These are phyloP conservation scores for Elysia crispata DNA, from an alignment of 2,888 invertebrate species.

Conservation along the genomic window DNA sequence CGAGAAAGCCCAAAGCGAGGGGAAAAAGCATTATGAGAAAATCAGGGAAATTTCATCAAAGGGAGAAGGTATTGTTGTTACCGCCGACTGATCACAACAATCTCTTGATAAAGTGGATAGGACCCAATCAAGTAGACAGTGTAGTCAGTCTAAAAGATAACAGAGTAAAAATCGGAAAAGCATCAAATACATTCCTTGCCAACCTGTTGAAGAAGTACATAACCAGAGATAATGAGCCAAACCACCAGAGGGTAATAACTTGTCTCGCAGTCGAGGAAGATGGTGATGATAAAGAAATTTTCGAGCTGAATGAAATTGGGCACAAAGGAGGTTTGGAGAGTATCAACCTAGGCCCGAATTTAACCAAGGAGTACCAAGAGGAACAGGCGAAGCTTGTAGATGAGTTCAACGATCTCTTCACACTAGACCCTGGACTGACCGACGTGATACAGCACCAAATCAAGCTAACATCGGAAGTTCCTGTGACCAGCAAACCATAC, in stretches of 20 bases:
- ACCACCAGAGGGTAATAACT: not conserved
- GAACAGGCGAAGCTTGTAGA: not conserved
- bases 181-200: not conserved
- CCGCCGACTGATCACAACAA: slow-evolving; percentile 53
- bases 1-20: not conserved
- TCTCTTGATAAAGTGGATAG: slow-evolving; percentile 52
- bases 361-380: not conserved
- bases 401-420: not conserved
- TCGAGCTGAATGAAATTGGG: not conserved
- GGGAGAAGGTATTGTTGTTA: slow-evolving; percentile 52
- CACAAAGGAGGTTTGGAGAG: not conserved
- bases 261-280: not conserved
- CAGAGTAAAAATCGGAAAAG: not conserved
- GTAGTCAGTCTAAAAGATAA: not conserved
- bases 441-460: not conserved
- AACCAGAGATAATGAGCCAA: not conserved
- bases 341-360: not conserved
- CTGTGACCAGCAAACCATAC: not conserved
- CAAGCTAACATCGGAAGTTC: not conserved
- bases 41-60: slow-evolving; percentile 39
- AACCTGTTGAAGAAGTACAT: not conserved
- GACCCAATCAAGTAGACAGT: slow-evolving; percentile 42
- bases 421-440: not conserved
- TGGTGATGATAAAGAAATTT: not conserved
- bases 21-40: not conserved